These are phyloP conservation scores for Serilophus lunatus DNA, from an alignment of 2,113 vertebrate genomes.

Conservation along the genomic window DNA sequence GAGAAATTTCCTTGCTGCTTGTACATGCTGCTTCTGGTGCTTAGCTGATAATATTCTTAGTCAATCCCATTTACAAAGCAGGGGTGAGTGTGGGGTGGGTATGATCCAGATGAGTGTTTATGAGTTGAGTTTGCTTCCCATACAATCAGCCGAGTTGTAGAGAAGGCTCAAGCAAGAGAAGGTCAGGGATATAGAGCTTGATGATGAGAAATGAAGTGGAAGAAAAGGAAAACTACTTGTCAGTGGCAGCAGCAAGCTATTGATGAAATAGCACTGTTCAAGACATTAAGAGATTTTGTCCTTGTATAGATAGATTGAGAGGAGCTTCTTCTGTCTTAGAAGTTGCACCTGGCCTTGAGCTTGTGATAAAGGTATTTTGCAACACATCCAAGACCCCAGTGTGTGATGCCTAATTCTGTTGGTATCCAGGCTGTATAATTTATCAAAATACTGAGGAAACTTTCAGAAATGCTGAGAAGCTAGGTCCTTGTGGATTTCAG, in stretches of 20 bases:
- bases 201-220: background rate
- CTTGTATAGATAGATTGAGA: background rate
- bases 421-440: background rate
- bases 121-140: background rate
- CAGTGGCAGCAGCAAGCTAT: background rate
- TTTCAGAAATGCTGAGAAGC: background rate
- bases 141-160: background rate
- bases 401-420: background rate
- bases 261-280: background rate
- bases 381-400: accelerated
- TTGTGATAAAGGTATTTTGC: background rate
- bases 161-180: background rate
- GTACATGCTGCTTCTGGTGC: accelerated
- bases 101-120: background rate
- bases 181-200: background rate
- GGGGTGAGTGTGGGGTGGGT: too few species aligned
- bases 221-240: background rate
- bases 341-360: background rate
- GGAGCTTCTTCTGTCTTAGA: background rate
- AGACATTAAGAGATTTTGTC: background rate
- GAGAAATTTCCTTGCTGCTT: background rate
- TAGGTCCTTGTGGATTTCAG: background rate
- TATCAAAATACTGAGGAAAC: background rate
- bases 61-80: background rate
- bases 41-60: background rate